Conservation (phyloP, 2,797 vertebrate species). For the Danio tinwini region DNA sequence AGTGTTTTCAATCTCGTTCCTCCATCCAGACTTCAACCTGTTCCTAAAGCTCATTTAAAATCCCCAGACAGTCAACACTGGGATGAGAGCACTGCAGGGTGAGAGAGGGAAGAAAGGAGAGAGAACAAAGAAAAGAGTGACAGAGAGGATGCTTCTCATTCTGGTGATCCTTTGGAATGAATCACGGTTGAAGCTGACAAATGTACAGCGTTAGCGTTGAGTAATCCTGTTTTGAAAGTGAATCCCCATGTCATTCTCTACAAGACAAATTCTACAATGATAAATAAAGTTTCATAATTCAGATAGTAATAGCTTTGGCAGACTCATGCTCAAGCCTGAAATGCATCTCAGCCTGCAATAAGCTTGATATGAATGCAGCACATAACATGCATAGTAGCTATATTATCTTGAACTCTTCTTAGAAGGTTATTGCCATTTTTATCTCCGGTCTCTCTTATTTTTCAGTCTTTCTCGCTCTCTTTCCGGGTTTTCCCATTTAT, state of each 20-base stretch:
- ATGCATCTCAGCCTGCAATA: not conserved
- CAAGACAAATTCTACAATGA: slow-evolving; percentile 3
- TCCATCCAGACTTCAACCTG: slow-evolving; percentile 5
- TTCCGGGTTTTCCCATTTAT: slow-evolving; percentile 64
- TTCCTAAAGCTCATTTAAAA: slow-evolving; percentile 38
- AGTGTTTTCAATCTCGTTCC: not conserved
- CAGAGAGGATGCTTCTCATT: slow-evolving; percentile 29
- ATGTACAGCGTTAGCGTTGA: not conserved
- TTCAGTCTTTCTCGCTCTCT: slow-evolving; percentile 9
- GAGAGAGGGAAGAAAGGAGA: slow-evolving; percentile 9
- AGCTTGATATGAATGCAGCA: not conserved
- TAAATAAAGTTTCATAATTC: slow-evolving; percentile 12
- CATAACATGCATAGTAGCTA: not conserved
- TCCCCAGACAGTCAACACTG: slow-evolving; percentile 27
- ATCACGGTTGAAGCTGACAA: slow-evolving; percentile 28
- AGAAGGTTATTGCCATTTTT: slow-evolving; percentile 23
- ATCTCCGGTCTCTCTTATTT: slow-evolving; percentile 11
- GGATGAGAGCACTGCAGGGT: slow-evolving; percentile 33
- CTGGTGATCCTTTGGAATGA: slow-evolving; percentile 26
- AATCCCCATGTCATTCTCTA: slow-evolving; percentile 22
- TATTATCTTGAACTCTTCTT: slow-evolving; percentile 8
- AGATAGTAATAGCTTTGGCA: not conserved
- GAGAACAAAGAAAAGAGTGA: slow-evolving; percentile 23
- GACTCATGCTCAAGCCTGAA: not conserved
- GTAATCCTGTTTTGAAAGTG: slow-evolving; percentile 28